These are phyloP conservation scores for Zelleria hepariella DNA, from an alignment of 2,888 invertebrate species.

Conservation along the genomic window DNA sequence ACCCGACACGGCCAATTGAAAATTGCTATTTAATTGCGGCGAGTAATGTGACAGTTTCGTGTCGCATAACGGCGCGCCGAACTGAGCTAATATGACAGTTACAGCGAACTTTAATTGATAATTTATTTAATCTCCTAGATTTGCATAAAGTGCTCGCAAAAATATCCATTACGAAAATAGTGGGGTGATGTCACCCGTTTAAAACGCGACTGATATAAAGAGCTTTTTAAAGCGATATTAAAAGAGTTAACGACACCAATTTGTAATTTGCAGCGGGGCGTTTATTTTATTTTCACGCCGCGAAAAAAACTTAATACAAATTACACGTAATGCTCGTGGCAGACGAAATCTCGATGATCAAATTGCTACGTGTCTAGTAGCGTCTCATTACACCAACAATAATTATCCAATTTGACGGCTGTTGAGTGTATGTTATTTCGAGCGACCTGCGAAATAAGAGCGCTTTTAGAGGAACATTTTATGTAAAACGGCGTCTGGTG, in stretches of 20 bases:
- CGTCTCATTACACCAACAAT: constrained; percentile 42
- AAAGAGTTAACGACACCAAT: not conserved
- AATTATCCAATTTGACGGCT: constrained; percentile 57
- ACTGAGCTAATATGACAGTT: constrained; percentile 21
- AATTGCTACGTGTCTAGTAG: constrained; percentile 38
- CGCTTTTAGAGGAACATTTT: constrained; percentile 37
- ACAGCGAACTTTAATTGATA: constrained; percentile 20
- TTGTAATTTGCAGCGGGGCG: not conserved
- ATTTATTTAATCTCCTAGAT: constrained; percentile 20
- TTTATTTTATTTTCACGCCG: constrained; percentile 25
- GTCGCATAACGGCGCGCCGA: constrained; percentile 16
- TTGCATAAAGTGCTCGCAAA: constrained; percentile 18
- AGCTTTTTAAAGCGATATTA: not conserved
- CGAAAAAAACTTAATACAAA: constrained; percentile 29
- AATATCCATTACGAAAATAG: not conserved
- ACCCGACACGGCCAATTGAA: not conserved
- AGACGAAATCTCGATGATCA: constrained; percentile 29
- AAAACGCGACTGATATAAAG: not conserved
- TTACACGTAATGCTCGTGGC: constrained; percentile 29
- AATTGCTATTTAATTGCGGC: constrained; percentile 6
- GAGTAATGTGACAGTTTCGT: not conserved
- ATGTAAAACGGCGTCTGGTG: constrained; percentile 22
- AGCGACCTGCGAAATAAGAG: constrained; percentile 25
- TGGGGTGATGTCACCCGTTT: not conserved
- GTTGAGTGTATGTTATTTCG: constrained; percentile 53